Conservation (phyloP, 2,797 vertebrate species). For the Thalassophryne amazonica region DNA sequence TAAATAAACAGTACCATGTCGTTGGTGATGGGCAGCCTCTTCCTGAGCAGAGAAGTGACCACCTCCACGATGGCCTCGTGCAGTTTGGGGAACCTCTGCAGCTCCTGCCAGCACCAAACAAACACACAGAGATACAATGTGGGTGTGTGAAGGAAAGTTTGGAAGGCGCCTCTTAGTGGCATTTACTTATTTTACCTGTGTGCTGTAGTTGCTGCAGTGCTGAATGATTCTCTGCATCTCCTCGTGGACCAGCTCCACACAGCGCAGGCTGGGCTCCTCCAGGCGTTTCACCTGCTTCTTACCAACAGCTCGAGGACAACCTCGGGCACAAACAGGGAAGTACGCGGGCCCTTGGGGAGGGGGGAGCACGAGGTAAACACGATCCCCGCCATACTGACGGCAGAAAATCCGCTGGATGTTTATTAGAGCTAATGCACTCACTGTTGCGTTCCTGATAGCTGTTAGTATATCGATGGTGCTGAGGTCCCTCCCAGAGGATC, state of each 20-base stretch:
- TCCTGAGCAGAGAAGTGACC: constrained; percentile 93
- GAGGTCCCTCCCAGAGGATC: constrained; percentile 95
- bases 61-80: constrained; percentile 98
- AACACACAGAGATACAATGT: neutral
- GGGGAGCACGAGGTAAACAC: neutral
- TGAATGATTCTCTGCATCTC: constrained; percentile 99
- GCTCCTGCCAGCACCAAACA: constrained; percentile 77
- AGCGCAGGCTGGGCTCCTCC: constrained; percentile 95
- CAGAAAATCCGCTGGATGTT: neutral
- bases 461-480: constrained; percentile 97
- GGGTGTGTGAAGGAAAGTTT: accelerated
- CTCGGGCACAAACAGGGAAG: constrained; percentile 96
- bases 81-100: constrained; percentile 95
- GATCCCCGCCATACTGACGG: too few relatives aligned
- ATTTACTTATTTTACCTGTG: too few relatives aligned
- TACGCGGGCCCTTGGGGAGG: constrained; percentile 87
- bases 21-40: constrained; percentile 94
- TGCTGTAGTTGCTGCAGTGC: constrained; percentile 90
- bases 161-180: too few relatives aligned
- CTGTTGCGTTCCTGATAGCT: constrained; percentile 97
- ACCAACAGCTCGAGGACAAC: constrained; percentile 96
- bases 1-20: constrained; percentile 85
- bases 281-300: constrained; percentile 97
- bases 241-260: constrained; percentile 97
- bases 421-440: constrained; percentile 61